A percentile compares a stretch with the other conserved stretches of the same genome.
Evolutionary conservation across 2,888 invertebrate species (phyloP).

Genomic region (Spialia ferax): DNA sequence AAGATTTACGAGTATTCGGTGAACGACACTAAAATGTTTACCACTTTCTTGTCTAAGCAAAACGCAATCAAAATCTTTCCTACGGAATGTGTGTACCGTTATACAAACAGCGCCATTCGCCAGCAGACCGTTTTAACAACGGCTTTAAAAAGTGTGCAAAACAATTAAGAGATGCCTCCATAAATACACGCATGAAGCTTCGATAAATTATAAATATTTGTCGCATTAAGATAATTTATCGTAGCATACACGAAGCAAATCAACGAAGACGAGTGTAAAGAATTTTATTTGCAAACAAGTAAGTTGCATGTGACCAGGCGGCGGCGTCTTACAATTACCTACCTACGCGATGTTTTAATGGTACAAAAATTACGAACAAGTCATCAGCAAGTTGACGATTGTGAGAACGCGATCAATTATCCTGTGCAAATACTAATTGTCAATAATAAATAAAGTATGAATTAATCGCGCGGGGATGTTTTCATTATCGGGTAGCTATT

Average conservation of each 20-base stretch:
- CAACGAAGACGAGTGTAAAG: slow-evolving; percentile 57
- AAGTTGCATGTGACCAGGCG: slow-evolving; percentile 59
- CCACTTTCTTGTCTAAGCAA: slow-evolving; percentile 41
- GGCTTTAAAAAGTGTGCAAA: slow-evolving; percentile 58
- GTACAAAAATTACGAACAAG: slow-evolving; percentile 73
- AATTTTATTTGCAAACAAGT: slow-evolving; percentile 59
- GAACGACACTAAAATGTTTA: slow-evolving; percentile 48
- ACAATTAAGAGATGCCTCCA: slow-evolving; percentile 60
- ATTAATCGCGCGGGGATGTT: slow-evolving; percentile 74
- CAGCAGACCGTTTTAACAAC: slow-evolving; percentile 64
- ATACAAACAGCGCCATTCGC: slow-evolving; percentile 61
- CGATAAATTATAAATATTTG: slow-evolving; percentile 72
- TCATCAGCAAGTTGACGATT: slow-evolving; percentile 80
- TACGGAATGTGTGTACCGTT: slow-evolving; percentile 63
- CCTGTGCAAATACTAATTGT: slow-evolving; percentile 82
- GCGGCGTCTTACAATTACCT: slow-evolving; percentile 67
- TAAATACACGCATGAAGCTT: slow-evolving; percentile 66
- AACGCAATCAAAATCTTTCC: slow-evolving; percentile 46
- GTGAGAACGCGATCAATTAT: slow-evolving; percentile 86
- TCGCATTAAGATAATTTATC: slow-evolving; percentile 76
- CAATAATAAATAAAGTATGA: slow-evolving; percentile 79
- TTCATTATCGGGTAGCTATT: slow-evolving; percentile 80
- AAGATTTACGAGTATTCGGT: slow-evolving; percentile 47
- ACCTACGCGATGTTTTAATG: slow-evolving; percentile 65
- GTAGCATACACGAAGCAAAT: slow-evolving; percentile 60